phyloP scores from a whole-genome alignment of 2,888 invertebrate genomes.

The Acholoe squamosa region DNA sequence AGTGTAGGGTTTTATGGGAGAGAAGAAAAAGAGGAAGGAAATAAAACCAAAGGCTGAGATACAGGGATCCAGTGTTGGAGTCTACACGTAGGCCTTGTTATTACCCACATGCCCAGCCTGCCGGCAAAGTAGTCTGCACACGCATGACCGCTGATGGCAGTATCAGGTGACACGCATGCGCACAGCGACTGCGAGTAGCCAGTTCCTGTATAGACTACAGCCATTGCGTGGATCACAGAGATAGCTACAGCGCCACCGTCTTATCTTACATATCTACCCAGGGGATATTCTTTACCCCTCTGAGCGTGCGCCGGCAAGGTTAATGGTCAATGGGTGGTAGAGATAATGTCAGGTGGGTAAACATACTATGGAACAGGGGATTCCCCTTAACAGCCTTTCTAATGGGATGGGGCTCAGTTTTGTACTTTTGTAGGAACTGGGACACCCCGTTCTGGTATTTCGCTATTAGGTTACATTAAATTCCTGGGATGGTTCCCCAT shows the following conservation, averaged over 20 bases:
- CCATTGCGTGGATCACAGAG: neutral
- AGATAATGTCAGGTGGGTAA: neutral
- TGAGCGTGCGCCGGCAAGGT: neutral
- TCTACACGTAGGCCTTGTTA: neutral
- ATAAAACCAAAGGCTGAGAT: too few relatives aligned
- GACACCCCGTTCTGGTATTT: too few relatives aligned
- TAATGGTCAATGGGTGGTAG: neutral
- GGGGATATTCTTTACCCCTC: neutral
- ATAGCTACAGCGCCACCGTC: neutral
- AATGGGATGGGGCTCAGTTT: too few relatives aligned
- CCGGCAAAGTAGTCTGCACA: neutral
- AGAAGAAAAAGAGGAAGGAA: too few relatives aligned
- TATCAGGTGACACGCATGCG: neutral
- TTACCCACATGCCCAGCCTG: neutral
- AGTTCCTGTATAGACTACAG: neutral
- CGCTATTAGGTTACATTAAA: too few relatives aligned
- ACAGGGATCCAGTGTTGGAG: neutral
- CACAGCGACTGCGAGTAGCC: neutral
- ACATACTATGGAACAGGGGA: too few relatives aligned
- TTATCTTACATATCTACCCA: neutral
- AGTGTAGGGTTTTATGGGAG: too few relatives aligned
- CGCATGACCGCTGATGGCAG: neutral
- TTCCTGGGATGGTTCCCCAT: too few relatives aligned
- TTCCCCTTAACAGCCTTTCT: too few relatives aligned
- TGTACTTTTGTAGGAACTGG: too few relatives aligned